Evolutionary conservation across 1,140 invertebrate species (phyloP).

Genomic region (Lucilia sericata): DNA sequence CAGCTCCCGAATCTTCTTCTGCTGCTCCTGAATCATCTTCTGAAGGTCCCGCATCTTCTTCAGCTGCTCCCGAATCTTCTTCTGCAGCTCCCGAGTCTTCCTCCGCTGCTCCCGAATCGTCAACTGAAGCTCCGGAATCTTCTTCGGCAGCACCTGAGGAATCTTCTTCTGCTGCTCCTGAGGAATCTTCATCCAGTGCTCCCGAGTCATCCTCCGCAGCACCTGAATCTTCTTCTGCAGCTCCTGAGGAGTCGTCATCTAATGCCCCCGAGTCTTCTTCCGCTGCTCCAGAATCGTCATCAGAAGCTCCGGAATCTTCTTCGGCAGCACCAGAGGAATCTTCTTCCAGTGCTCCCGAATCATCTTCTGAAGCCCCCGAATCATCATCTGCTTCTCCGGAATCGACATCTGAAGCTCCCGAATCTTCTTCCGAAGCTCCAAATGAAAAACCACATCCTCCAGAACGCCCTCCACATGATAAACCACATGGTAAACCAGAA

Average conservation of each 20-base stretch:
- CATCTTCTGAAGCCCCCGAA: not conserved
- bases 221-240: not conserved
- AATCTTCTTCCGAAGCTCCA: not conserved
- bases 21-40: not conserved
- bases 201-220: not conserved
- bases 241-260: too few relatives aligned
- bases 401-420: constrained; percentile 9
- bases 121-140: not conserved
- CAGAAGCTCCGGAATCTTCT: not conserved
- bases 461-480: not conserved
- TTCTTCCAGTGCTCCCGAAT: too few relatives aligned
- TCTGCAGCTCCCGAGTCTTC: not conserved
- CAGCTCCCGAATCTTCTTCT: not conserved
- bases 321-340: too few relatives aligned
- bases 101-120: too few relatives aligned
- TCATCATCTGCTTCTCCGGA: not conserved
- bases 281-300: not conserved
- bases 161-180: not conserved
- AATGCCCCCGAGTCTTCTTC: too few relatives aligned
- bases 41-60: not conserved
- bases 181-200: not conserved
- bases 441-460: not conserved
- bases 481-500: not conserved
- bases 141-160: not conserved
- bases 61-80: too few relatives aligned